Evolutionary conservation across 1,140 invertebrate genomes (phyloP), one percentile per base, ranked within the genome.

Genomic region (Micrasema longulum): DNA sequence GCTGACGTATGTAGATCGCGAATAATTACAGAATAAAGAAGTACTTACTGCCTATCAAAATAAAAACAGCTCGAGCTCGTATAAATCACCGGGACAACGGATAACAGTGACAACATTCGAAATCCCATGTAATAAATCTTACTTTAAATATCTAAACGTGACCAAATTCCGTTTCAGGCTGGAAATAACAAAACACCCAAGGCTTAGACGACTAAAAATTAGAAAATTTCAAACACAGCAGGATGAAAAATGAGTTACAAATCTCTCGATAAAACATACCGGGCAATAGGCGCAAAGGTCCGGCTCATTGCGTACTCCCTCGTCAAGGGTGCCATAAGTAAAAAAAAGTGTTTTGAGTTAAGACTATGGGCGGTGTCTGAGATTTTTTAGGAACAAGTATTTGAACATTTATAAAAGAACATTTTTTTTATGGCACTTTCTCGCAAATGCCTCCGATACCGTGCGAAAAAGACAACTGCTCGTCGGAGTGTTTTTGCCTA

Each of bases 161-260:
- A 60, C 55, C 55, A 35, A 35, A 60, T 4, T 60, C 36, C 26
- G 26, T 31, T 31, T 7, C 26, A 31, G 26, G 7, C 26, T 7
- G 26, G 26, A 31, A 31, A 10, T 38, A 20, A 5, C 55, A 10
- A 60, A 60, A 38, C n/a, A 31, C 4, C 6, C 35, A 16, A 31
- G 35, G 9, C 18, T 60, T 22, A 20, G n/a, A 60, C 12, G 65
- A 10, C 31, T 64, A 50, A 66, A 74, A 70, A 50, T 66, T 67
- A 41, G 38, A 62, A 64, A 47, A 62, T 47, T 69, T 31, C 26
- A 2, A 2, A 7, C 26, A 7, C 7, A 63, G 62, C 23, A 60
- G 41, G 38, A 73, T 73, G 65, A 73, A 73, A 73, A 73, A 73
- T 73, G 71, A 73, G 35, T 26, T 38, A 36, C 43, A 63, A 73